Base-by-base conservation (phyloP, 1,140 invertebrate species). In the Paramacrobiotus metropolitanus region DNA sequence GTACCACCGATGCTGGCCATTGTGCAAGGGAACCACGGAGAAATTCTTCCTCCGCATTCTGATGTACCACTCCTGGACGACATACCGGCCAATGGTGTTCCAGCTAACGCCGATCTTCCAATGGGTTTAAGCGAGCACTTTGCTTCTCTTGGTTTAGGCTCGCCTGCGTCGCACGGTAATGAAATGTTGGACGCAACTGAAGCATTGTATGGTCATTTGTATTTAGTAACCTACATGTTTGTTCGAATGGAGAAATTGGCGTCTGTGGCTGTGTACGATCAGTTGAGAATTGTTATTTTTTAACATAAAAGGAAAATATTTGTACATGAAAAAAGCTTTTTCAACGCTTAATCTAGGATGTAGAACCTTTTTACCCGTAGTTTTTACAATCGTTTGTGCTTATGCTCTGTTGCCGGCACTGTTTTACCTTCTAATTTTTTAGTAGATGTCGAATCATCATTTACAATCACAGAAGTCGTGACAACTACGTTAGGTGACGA, bases 1-100 rank as follows among this genome's bases (percentile, higher is more conserved):
- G 73, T 89, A 67, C 86, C 86, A 34, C 81, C 85, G 48, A 87
- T 90, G 65, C 76, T 89, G 68, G n/a, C n/a, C n/a, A n/a, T n/a
- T n/a, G 86, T 90, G 61, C 87, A 86, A 40, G 62, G 75, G 40
- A 62, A 68, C 44, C 69, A 64, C 59, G 29, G 31, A 28, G 59
- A 60, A 31, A 40, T 55, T 45, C 65, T 61, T n/a, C 63, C 65
- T 69, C 73, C 48, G 71, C 72, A 3, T 63, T 64, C 40, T 34
- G 66, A 45, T 61, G 59, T 59, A 60, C 71, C 70, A 31, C 67
- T 66, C 48, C 61, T 71, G 30, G 71, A 73, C 59, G 68, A 72
- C 60, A 73, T 70, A 63, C 66, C 69, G 59, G 48, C 15, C 15
- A 24, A 24, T 9, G 15, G 69, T 21, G 68, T 73, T 30, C 73